Percentiles rank a stretch among this genome's conserved stretches.
Evolutionary conservation across 2,797 vertebrate genomes (phyloP).

Genomic region (Lithobates pipiens): DNA sequence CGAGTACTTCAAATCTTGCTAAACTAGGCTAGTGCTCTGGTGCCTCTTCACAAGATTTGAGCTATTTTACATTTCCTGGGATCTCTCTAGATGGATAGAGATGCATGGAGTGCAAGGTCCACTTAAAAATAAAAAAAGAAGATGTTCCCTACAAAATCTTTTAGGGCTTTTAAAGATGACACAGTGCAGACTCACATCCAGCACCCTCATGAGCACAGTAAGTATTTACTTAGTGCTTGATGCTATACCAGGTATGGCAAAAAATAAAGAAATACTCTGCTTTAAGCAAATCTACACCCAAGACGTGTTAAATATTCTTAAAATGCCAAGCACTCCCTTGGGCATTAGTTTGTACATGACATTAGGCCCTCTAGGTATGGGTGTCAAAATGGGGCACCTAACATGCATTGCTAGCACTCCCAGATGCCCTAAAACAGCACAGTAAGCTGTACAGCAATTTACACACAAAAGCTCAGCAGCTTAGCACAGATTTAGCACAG

Average conservation of each 20-base stretch:
- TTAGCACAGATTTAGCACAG: not conserved
- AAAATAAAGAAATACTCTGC: not conserved
- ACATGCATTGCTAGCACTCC: not conserved
- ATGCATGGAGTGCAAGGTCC: no score
- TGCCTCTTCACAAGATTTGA: no score
- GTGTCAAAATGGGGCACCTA: not conserved
- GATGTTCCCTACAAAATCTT: no score
- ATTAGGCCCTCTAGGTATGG: not conserved
- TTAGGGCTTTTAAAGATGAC: not conserved
- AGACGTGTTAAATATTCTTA: not conserved
- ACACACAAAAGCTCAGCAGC: not conserved
- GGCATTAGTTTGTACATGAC: no score
- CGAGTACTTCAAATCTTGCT: no score
- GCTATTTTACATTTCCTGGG: no score
- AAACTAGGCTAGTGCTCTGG: no score
- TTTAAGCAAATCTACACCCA: not conserved
- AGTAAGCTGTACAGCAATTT: not conserved
- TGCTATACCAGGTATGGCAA: not conserved
- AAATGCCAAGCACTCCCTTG: not conserved
- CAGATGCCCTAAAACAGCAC: not conserved
- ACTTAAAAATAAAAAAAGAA: no score
- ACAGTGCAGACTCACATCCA: not conserved
- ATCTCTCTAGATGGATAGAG: no score
- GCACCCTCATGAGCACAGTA: not conserved
- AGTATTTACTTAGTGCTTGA: not conserved